Percentiles rank a stretch among this genome's conserved stretches.
Conservation (phyloP, 1,140 invertebrate species). For the Drosophila pallidifrons region DNA sequence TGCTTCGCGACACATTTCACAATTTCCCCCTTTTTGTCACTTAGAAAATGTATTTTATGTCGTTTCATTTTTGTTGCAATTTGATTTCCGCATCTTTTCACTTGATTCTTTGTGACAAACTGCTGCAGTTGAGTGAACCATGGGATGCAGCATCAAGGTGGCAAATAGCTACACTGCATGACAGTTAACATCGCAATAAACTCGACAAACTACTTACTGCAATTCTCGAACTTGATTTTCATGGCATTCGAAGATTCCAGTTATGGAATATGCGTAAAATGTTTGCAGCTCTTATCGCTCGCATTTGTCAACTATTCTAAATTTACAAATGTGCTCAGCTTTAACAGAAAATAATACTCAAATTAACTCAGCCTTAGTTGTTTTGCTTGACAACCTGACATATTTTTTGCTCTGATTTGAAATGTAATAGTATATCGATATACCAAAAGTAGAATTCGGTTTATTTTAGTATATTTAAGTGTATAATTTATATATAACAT, state of each 20-base stretch:
- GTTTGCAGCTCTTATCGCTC: no score
- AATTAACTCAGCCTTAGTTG: no score
- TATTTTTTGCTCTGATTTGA: no score
- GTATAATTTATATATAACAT: no score
- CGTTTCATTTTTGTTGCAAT: slow-evolving; percentile 37
- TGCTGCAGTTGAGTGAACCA: slow-evolving; percentile 64
- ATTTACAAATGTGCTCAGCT: no score
- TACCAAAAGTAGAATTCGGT: no score
- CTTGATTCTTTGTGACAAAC: slow-evolving; percentile 63
- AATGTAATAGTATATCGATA: no score
- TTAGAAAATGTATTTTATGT: slow-evolving; percentile 62
- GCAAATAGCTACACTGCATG: slow-evolving; percentile 1
- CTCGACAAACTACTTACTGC: neutral
- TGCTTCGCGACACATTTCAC: slow-evolving; percentile 25
- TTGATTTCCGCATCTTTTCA: slow-evolving; percentile 64
- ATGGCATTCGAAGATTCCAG: neutral
- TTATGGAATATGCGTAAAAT: no score
- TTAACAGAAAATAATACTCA: no score
- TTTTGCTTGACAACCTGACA: no score
- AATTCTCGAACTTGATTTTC: neutral
- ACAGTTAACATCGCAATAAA: neutral
- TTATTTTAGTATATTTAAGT: no score
- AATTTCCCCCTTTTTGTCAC: slow-evolving; percentile 52
- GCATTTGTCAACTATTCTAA: no score
- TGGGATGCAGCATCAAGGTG: slow-evolving; percentile 13